phyloP scores from a whole-genome alignment of 2,888 invertebrate genomes.

The Chrysopilus asiliformis region DNA sequence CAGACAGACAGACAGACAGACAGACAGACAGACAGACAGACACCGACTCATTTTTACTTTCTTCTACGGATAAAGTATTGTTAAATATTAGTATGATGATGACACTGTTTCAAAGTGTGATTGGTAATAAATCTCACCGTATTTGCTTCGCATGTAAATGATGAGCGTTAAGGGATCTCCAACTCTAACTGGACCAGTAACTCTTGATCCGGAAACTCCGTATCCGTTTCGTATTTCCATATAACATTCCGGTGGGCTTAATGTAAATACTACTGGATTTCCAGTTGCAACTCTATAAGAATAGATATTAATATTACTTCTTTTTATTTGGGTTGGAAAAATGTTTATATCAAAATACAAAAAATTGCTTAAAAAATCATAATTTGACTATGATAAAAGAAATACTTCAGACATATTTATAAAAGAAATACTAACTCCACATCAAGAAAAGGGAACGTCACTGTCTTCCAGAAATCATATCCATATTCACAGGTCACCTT shows the following conservation, averaged over 20 bases:
- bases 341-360: too few species aligned
- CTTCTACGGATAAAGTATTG: too few species aligned
- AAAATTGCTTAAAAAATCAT: too few species aligned
- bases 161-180: constrained; percentile 85
- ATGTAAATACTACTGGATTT: constrained; percentile 83
- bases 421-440: constrained; percentile 65
- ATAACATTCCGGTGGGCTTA: constrained; percentile 88
- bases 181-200: constrained; percentile 79
- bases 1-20: too few species aligned
- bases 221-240: constrained; percentile 92
- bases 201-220: constrained; percentile 71
- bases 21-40: too few species aligned
- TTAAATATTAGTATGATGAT: too few species aligned
- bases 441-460: constrained; percentile 86
- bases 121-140: constrained; percentile 49
- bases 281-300: constrained; percentile 82
- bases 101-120: too few species aligned
- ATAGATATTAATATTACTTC: too few species aligned
- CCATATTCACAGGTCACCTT: constrained; percentile 94
- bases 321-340: too few species aligned
- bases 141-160: constrained; percentile 90
- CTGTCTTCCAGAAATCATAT: constrained; percentile 93
- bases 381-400: too few species aligned
- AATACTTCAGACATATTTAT: background rate
- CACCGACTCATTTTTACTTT: too few species aligned